Base-by-base conservation (phyloP, 2,113 vertebrate genomes). In the Carassius auratus region DNA sequence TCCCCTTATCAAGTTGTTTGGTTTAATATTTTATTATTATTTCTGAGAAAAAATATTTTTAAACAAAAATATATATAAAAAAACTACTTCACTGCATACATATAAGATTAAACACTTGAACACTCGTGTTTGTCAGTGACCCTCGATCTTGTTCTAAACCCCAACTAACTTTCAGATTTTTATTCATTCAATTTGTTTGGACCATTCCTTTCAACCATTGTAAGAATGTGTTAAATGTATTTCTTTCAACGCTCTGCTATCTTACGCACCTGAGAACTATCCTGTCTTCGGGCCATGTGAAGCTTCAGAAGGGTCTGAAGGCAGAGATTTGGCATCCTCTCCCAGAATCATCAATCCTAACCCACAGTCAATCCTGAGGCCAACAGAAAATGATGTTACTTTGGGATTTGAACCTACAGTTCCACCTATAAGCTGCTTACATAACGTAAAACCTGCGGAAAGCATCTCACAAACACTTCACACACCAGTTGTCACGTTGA, bases 291-390 rank as follows among this genome's bases (percentile, higher is more conserved):
- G 42, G 78, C 17, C 19, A 55, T 26, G 48, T 85, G 38, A 61
- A 89, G 45, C 2, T 89, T 86, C 90, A 91, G 90, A 85, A 95
- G 91, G 68, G 86, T 64, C 81, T 90, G 93, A 77, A 95, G 91
- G 84, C 91, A 93, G 33, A 79, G 89, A 89, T 90, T 93, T 94
- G 78, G 90, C 88, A 81, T 91, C 86, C 61, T 93, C 89, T 71
- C 92, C 91, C 83, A 95, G 88, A 42, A 94, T 52, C 82, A 94
- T 23, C 36, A 94, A 87, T 87, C 86, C 69, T 86, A 93, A 21
- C 3, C 38, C 19, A 89, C 90, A 92, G 90, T 94, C 88, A 75
- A 93, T 79, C 86, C 90, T 93, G 78, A 68, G 10, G 42, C 8
- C n/a, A 76, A 66, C 17, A 68, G 23, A 30, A 13, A n/a, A 76